Evolutionary conservation across 2,113 vertebrate species (phyloP), one percentile per base, ranked within the genome.

Genomic region (human): DNA sequence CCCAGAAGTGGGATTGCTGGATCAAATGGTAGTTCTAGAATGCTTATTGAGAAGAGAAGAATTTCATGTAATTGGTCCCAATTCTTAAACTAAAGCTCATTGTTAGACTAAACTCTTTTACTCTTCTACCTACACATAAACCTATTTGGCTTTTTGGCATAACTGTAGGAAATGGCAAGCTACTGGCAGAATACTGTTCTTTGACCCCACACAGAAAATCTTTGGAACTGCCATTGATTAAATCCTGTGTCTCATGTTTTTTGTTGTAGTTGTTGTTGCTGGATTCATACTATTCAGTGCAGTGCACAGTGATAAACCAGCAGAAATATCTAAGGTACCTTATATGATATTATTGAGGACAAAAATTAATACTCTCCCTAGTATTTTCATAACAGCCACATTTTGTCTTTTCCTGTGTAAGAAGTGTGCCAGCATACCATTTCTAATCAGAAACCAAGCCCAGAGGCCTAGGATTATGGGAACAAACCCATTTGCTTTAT

Each of bases 1-100:
- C 61, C 61, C 27, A 64, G 61, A 11, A 64, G 27, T 64, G 27
- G 61, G 27, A 30, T 30, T 64, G 61, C 61, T 64, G 61, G 27
- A 64, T 64, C 61, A 32, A 64, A 64, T 64, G 27, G 12, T 6
- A 64, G 27, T 55, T 55, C 18, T 48, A 52, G 76, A 45, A 89
- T 52, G 48, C n/a, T 89, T 87, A 48, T 75, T 68, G 89, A 83
- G 40, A 92, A 48, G 18, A 48, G 20, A 92, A 80, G 8, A 70
- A 48, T 30, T 90, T 88, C 25, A 83, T 20, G 20, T 57, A 93
- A 95, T 72, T 61, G 59, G 11, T 64, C 8, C 5, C 8, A 45
- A 50, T 43, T 93, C 85, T 94, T 94, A 83, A 96, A 79, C 17
- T 57, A 78, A 94, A 92, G 38, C 40, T 78, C 25, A 55, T 35